Evolutionary conservation across 2,113 vertebrate species (phyloP).

Genomic region (Tragulus kanchil): DNA sequence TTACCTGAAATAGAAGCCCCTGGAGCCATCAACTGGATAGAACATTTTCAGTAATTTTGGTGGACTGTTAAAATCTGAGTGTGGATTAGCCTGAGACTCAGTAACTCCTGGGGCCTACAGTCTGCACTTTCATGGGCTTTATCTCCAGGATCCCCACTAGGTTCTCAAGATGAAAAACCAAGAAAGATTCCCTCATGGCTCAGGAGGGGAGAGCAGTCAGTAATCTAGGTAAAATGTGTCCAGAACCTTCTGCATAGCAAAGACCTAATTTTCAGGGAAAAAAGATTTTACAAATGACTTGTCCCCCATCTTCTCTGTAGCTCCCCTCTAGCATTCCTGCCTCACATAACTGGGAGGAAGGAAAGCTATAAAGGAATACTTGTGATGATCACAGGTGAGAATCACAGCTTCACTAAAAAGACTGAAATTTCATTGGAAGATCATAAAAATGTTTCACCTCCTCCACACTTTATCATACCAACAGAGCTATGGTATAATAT

Average conservation of each 20-base stretch:
- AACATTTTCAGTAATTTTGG: not conserved
- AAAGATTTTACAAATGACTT: not conserved
- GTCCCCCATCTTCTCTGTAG: not conserved
- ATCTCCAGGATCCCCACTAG: not conserved
- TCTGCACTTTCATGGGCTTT: not conserved
- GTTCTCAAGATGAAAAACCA: conserved; percentile 33
- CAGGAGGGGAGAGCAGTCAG: not conserved
- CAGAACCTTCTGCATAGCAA: not conserved
- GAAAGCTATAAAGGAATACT: not conserved
- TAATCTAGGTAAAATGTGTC: not conserved
- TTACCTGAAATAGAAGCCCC: conserved; percentile 8
- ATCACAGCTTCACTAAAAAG: not conserved
- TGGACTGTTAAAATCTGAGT: not conserved
- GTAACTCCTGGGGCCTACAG: not conserved
- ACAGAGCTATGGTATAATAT: not conserved
- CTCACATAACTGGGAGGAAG: not conserved
- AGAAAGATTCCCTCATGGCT: not conserved
- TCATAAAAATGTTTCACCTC: not conserved
- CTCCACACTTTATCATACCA: not conserved
- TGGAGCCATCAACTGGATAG: not conserved
- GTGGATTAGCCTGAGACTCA: not conserved
- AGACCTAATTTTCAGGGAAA: not conserved
- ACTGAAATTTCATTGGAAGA: conserved; percentile 11
- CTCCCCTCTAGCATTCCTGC: not conserved
- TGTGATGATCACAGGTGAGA: not conserved